These are phyloP conservation scores for Fukomys damarensis DNA, from an alignment of 2,113 vertebrate genomes.

Conservation along the genomic window DNA sequence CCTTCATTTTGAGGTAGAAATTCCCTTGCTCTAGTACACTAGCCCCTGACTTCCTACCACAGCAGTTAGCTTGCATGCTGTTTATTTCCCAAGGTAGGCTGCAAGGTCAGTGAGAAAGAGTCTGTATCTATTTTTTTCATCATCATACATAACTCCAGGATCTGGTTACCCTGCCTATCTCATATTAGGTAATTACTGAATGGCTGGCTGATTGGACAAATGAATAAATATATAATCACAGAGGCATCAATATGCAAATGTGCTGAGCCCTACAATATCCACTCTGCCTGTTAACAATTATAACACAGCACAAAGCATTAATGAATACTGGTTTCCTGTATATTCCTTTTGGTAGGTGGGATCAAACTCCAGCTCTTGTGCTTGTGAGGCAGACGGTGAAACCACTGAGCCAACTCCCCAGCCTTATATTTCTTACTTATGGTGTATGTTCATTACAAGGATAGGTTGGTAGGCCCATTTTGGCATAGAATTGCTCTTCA, in stretches of 20 bases:
- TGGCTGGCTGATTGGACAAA: not conserved
- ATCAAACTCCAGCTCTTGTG: no score
- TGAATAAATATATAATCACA: not conserved
- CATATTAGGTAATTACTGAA: not conserved
- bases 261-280: not conserved
- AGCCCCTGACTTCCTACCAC: not conserved
- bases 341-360: no score
- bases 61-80: not conserved
- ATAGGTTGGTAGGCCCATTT: not conserved
- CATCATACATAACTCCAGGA: not conserved
- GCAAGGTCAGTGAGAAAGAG: not conserved
- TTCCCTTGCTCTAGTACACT: not conserved
- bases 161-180: not conserved
- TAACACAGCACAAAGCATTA: not conserved
- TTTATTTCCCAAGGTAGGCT: not conserved
- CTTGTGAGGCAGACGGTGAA: no score
- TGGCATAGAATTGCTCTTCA: constrained; percentile 24
- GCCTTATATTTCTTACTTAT: constrained; percentile 52
- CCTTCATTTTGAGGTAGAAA: not conserved
- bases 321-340: not conserved
- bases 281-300: not conserved
- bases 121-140: not conserved
- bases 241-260: not conserved
- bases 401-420: no score
- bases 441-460: constrained; percentile 29